A percentile compares a stretch with the other conserved stretches of the same genome.
Evolutionary conservation across 1,140 invertebrate genomes (phyloP).

Genomic region (Drosophila bocki): DNA sequence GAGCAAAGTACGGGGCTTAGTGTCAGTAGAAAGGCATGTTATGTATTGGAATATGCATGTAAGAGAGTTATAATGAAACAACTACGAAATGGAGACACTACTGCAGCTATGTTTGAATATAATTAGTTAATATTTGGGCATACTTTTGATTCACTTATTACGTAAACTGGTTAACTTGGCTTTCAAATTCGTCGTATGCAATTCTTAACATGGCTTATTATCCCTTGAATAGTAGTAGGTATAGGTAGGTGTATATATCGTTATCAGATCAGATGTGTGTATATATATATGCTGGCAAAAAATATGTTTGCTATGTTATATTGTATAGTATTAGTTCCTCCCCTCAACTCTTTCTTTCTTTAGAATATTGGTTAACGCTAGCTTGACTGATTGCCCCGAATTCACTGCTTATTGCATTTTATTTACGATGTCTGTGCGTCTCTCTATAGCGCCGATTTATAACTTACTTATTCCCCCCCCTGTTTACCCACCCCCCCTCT

Average conservation of each 20-base stretch:
- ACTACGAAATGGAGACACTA: constrained; percentile 39
- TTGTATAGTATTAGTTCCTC: constrained; percentile 30
- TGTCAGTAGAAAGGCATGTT: constrained; percentile 39
- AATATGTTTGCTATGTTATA: constrained; percentile 53
- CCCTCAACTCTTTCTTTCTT: constrained; percentile 22
- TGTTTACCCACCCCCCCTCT: constrained; percentile 3
- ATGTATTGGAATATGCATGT: constrained; percentile 2
- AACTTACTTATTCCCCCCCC: background rate
- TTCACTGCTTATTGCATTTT: constrained; percentile 64
- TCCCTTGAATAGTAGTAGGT: constrained; percentile 35
- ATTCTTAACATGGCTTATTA: constrained; percentile 46
- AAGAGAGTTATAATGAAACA: constrained; percentile 42
- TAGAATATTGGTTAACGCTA: constrained; percentile 66
- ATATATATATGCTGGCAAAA: constrained; percentile 78
- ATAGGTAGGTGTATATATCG: constrained; percentile 36
- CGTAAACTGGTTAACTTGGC: constrained; percentile 67
- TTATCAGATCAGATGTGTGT: constrained; percentile 50
- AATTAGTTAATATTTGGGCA: constrained; percentile 28
- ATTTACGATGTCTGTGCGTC: constrained; percentile 19
- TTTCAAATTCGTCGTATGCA: constrained; percentile 70
- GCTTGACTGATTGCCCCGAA: constrained; percentile 72
- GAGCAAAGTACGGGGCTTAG: constrained; percentile 33
- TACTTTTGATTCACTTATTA: constrained; percentile 22
- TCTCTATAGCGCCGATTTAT: constrained; percentile 17
- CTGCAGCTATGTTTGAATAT: constrained; percentile 36